Evolutionary conservation across 2,888 invertebrate species (phyloP).

Genomic region (Synanthedon vespiformis): DNA sequence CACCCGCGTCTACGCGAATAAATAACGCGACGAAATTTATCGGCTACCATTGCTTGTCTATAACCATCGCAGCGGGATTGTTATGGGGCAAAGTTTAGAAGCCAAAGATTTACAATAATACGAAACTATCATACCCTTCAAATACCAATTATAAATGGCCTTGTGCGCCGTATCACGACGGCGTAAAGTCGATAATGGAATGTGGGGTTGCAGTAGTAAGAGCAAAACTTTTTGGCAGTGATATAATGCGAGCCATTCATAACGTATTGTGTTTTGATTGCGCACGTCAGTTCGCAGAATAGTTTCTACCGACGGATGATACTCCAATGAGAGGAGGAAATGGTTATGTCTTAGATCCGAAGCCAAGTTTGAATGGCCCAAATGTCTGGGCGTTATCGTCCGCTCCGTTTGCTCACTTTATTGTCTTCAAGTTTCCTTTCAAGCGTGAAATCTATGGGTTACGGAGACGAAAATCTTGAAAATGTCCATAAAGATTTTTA

Average conservation of each 20-base stretch:
- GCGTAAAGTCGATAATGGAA: constrained; percentile 10
- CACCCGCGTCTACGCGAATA: constrained; percentile 25
- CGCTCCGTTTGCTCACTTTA: constrained; percentile 43
- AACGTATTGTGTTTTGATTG: constrained; percentile 69
- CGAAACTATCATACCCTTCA: constrained; percentile 10
- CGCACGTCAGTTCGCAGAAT: constrained; percentile 45
- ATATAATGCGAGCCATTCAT: constrained; percentile 56
- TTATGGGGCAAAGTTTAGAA: constrained; percentile 46
- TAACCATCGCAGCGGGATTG: constrained; percentile 51
- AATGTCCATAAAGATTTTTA: constrained; percentile 3
- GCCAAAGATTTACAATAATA: constrained; percentile 22
- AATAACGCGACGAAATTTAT: constrained; percentile 37
- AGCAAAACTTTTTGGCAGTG: constrained; percentile 13
- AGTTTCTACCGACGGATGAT: constrained; percentile 46
- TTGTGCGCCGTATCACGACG: constrained; percentile 1
- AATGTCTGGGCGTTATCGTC: constrained; percentile 35
- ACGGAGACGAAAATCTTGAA: constrained; percentile 12
- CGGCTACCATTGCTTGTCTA: constrained; percentile 39
- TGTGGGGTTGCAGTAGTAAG: constrained; percentile 1
- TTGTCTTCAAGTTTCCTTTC: constrained; percentile 35
- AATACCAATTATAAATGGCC: not conserved
- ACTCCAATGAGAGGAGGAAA: constrained; percentile 46
- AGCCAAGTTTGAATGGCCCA: constrained; percentile 46
- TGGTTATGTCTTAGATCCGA: constrained; percentile 53
- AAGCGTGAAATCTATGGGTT: constrained; percentile 27